phyloP scores from a whole-genome alignment of 2,113 vertebrate species.

The Nothoprocta perdicaria region DNA sequence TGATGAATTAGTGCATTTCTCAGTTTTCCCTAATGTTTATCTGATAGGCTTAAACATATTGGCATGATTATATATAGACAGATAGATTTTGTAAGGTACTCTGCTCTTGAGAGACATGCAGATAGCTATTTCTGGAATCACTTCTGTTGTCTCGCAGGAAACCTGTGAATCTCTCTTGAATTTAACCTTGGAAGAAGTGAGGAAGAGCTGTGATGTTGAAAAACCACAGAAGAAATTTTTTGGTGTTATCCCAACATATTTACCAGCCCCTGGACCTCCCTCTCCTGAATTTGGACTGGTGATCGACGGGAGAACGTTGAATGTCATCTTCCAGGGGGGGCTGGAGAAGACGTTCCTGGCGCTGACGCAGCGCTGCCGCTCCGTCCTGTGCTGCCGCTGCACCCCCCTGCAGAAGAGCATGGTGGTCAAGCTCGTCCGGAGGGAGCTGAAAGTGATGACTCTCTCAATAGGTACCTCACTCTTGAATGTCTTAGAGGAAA shows the following conservation, averaged over 20 bases:
- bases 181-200: constrained; percentile 86
- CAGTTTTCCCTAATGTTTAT: not conserved
- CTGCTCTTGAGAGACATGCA: not conserved
- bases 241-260: constrained; percentile 16
- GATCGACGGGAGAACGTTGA: constrained; percentile 85
- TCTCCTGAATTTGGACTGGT: constrained; percentile 82
- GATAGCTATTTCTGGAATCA: not conserved
- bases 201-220: constrained; percentile 49
- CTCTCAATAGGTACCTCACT: constrained; percentile 84
- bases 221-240: constrained; percentile 35
- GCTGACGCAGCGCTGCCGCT: constrained; percentile 79
- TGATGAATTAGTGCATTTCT: not conserved
- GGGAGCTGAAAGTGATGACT: constrained; percentile 86
- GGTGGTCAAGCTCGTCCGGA: constrained; percentile 86
- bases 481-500: not conserved
- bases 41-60: not conserved
- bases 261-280: not conserved
- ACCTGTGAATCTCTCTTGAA: constrained; percentile 86
- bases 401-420: constrained; percentile 91
- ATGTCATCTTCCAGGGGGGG: constrained; percentile 79
- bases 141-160: constrained; percentile 74
- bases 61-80: not conserved
- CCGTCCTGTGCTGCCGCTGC: constrained; percentile 89
- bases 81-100: not conserved
- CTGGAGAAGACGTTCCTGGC: constrained; percentile 86